Evolutionary conservation across 2,113 vertebrate species (phyloP), one percentile per base, ranked within the genome.

Genomic region (Indicator indicator): DNA sequence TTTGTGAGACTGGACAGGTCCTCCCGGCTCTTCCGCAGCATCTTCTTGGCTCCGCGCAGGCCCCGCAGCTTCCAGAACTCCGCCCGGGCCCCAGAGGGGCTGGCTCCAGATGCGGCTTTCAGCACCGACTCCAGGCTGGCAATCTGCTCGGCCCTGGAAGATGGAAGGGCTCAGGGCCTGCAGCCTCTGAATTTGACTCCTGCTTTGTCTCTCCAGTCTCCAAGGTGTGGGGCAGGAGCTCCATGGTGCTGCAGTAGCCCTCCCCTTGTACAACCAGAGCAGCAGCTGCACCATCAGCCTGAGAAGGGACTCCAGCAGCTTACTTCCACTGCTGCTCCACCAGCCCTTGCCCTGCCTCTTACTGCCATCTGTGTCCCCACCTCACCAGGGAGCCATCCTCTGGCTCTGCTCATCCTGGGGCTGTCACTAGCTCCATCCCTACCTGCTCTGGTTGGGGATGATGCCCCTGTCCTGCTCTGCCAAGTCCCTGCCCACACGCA

Each of bases 51-150:
- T 28, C 99, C 99, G 12, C 99, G 97, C 84, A 99, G 98, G 13
- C 99, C 99, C 28, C 99, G 98, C 68, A 99, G 98, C 96, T 99
- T 98, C 99, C 99, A 99, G 96, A 99, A 99, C 95, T 99, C 99
- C 0, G 99, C 99, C 11, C 99, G 98, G 3, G 98, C 97, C 5
- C 97, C 98, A 0, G 98, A 93, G 24, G 91, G 76, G 14, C 97
- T 98, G 13, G 95, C 62, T 15, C 87, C 67, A 0, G 97, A 96
- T 0, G 95, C 92, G 1, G 94, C 91, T 68, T 99, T 98, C 95
- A 99, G 98, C 3, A 97, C 93, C 0, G 98, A 96, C 95, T 99
- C 99, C 19, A 98, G 65, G 42, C 95, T 98, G 67, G 99, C 99
- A 6, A 99, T 90, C 46, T 98, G 98, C 94, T 99, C 99, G 0